Evolutionary conservation across 1,140 invertebrate genomes (phyloP).

Genomic region (Paralvinella palmiformis): DNA sequence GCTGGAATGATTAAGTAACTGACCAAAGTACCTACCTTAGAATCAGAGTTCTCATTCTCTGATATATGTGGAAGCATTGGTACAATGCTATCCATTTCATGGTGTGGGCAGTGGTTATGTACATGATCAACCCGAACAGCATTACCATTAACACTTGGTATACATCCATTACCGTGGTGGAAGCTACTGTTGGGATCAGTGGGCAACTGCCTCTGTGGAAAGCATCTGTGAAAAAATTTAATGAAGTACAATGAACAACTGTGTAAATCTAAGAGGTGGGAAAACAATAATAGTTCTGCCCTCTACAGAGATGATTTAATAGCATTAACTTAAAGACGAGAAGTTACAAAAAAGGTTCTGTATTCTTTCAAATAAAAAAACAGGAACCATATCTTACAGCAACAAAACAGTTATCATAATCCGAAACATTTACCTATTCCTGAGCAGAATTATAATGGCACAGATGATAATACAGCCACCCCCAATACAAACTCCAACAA

Average conservation of each 20-base stretch:
- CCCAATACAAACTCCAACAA: conserved; percentile 16
- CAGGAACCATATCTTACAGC: not conserved
- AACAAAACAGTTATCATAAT: not conserved
- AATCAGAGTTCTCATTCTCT: not conserved
- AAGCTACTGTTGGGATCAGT: not conserved
- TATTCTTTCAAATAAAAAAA: not conserved
- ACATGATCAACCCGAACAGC: not conserved
- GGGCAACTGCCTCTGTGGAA: not conserved
- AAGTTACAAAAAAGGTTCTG: not conserved
- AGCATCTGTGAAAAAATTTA: not conserved
- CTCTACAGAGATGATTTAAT: not conserved
- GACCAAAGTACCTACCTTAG: too few relatives aligned
- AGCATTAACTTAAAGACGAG: not conserved
- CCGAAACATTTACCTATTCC: conserved; percentile 8
- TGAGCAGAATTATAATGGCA: conserved; percentile 15
- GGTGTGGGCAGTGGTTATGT: not conserved
- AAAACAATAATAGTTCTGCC: not conserved
- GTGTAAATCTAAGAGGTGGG: not conserved
- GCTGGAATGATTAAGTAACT: too few relatives aligned
- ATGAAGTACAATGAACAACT: not conserved
- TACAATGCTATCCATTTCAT: not conserved
- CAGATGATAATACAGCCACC: conserved; percentile 20
- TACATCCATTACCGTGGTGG: not conserved
- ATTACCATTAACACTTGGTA: conserved; percentile 1
- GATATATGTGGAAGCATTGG: not conserved